Conservation (phyloP, 2,113 vertebrate species). For the Psephotus haematonotus region DNA sequence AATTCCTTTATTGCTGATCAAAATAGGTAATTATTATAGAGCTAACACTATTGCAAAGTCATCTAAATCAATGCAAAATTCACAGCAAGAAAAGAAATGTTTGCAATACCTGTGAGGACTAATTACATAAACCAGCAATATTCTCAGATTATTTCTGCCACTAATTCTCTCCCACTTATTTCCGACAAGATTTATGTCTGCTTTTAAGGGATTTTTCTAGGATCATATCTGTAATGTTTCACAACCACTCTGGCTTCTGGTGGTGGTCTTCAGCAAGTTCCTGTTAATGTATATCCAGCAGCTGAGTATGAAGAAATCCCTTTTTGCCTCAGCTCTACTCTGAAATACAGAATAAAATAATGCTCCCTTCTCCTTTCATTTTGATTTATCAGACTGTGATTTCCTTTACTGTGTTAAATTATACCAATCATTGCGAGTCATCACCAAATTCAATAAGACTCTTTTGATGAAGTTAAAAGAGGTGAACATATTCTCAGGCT, state of each 20-base stretch:
- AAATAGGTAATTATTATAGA: not conserved
- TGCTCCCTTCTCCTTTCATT: not conserved
- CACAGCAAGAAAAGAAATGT: not conserved
- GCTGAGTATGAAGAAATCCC: not conserved
- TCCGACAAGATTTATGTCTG: not conserved
- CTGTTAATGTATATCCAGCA: fast-evolving
- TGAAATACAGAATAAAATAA: not conserved
- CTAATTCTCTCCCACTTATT: not conserved
- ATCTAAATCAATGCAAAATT: not conserved
- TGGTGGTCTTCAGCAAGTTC: not conserved
- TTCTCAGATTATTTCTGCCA: not conserved
- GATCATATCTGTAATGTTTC: fast-evolving
- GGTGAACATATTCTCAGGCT: not conserved
- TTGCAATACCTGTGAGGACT: not conserved
- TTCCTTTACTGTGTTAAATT: not conserved
- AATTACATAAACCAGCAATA: not conserved
- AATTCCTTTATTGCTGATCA: not conserved
- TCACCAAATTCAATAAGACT: not conserved
- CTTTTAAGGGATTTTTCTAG: not conserved
- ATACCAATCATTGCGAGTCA: not conserved
- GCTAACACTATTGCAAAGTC: not conserved
- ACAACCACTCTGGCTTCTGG: not conserved
- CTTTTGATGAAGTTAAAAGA: not conserved
- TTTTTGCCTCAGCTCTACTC: not conserved
- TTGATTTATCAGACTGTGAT: not conserved